phyloP scores from a whole-genome alignment of 1,140 invertebrate species.

The Bombus consobrinus region DNA sequence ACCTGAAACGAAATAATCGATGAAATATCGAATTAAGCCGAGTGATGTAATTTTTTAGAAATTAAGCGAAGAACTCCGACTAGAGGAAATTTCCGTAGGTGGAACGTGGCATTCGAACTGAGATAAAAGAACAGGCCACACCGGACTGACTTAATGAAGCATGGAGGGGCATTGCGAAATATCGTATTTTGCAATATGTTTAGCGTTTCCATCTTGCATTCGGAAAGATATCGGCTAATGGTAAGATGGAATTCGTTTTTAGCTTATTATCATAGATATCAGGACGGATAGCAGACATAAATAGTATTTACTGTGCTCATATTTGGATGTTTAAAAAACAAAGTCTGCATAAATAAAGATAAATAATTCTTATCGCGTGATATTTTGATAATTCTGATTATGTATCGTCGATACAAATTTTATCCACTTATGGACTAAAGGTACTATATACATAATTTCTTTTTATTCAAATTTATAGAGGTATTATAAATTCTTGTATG shows the following conservation, averaged over 20 bases:
- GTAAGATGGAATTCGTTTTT: slow-evolving; percentile 3
- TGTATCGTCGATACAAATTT: neutral
- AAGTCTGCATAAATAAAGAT: no score
- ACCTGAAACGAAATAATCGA: neutral
- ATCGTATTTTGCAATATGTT: slow-evolving; percentile 22
- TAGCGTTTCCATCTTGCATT: neutral
- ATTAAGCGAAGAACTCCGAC: neutral
- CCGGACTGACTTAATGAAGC: neutral
- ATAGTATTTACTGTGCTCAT: neutral
- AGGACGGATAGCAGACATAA: neutral
- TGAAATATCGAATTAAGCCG: neutral
- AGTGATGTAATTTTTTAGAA: neutral
- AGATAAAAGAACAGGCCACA: neutral
- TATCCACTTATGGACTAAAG: neutral
- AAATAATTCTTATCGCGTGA: neutral
- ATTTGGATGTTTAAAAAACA: neutral
- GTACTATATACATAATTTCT: neutral
- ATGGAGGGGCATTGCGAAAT: neutral
- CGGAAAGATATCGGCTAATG: neutral
- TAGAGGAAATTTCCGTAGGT: neutral
- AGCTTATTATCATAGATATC: neutral
- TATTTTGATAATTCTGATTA: neutral
- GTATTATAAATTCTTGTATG: neutral
- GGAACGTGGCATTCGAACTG: neutral
- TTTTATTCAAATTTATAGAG: neutral